Conservation (phyloP, 2,888 invertebrate genomes). For the Drosophila mimetica region DNA sequence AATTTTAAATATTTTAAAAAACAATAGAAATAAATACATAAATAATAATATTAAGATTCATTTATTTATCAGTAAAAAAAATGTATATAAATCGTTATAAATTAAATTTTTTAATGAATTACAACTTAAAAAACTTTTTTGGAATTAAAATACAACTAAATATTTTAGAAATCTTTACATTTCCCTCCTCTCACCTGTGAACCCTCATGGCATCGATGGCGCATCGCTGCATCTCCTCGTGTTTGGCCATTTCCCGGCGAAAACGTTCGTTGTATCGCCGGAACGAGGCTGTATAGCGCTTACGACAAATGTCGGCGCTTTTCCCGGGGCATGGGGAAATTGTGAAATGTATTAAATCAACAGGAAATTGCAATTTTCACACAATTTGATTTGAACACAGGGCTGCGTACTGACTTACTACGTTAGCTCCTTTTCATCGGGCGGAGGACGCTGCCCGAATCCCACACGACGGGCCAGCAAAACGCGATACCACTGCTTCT, state of each 20-base stretch:
- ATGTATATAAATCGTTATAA: too few species aligned
- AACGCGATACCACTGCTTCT: conserved; percentile 83
- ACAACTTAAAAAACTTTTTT: too few species aligned
- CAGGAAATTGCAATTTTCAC: conserved; percentile 81
- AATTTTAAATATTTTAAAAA: too few species aligned
- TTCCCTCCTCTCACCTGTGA: conserved; percentile 79
- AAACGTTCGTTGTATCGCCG: conserved; percentile 83
- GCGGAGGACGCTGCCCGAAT: conserved; percentile 64
- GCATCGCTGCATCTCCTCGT: conserved; percentile 84
- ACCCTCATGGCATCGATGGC: conserved; percentile 84
- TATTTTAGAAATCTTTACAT: not conserved
- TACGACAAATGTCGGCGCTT: conserved; percentile 81
- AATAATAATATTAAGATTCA: too few species aligned
- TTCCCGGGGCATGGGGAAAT: conserved; percentile 22
- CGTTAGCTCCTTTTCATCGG: conserved; percentile 66
- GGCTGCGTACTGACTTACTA: conserved; percentile 72
- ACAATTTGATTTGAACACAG: conserved; percentile 72
- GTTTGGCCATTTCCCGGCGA: conserved; percentile 83
- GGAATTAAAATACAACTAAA: not conserved
- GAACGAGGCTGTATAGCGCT: conserved; percentile 82
- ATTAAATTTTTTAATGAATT: too few species aligned
- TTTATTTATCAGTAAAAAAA: too few species aligned
- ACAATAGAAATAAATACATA: not conserved
- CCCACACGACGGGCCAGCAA: conserved; percentile 82
- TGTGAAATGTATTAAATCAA: conserved; percentile 75